These are phyloP conservation scores for Caenorhabditis japonica DNA, from an alignment of 2,888 invertebrate genomes.

Conservation along the genomic window DNA sequence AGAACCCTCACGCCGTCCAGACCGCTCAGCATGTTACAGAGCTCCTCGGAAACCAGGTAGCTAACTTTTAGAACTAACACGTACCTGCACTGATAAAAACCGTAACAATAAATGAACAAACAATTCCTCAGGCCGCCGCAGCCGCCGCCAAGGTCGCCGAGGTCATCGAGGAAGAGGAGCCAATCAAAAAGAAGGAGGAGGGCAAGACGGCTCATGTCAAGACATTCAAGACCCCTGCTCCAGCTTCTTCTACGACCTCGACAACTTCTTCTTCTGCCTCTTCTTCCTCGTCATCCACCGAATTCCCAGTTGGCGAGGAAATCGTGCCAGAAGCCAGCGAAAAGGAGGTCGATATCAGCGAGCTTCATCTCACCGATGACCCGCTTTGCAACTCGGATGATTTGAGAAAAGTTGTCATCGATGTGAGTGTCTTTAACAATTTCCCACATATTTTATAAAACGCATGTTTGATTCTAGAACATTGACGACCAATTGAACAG, in stretches of 20 bases:
- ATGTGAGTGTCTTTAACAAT: constrained; percentile 53
- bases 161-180: constrained; percentile 52
- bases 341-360: constrained; percentile 63
- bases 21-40: constrained; percentile 34
- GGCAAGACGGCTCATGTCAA: constrained; percentile 39
- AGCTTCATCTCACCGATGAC: constrained; percentile 73
- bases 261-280: constrained; percentile 5
- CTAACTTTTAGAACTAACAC: not conserved
- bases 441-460: not conserved
- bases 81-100: not conserved
- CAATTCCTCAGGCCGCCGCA: constrained; percentile 46
- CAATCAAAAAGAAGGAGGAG: constrained; percentile 39
- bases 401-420: constrained; percentile 69
- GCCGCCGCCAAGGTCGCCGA: constrained; percentile 61
- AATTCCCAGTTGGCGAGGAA: constrained; percentile 54
- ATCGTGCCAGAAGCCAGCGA: constrained; percentile 52
- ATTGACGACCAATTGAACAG: constrained; percentile 75
- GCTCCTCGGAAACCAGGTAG: constrained; percentile 38
- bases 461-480: constrained; percentile 60
- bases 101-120: not conserved
- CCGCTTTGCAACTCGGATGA: constrained; percentile 76
- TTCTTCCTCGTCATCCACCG: constrained; percentile 23
- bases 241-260: constrained; percentile 16
- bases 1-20: constrained; percentile 39
- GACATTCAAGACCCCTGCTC: constrained; percentile 21